Conservation (phyloP, 2,797 vertebrate species). For the Dipus sagitta region DNA sequence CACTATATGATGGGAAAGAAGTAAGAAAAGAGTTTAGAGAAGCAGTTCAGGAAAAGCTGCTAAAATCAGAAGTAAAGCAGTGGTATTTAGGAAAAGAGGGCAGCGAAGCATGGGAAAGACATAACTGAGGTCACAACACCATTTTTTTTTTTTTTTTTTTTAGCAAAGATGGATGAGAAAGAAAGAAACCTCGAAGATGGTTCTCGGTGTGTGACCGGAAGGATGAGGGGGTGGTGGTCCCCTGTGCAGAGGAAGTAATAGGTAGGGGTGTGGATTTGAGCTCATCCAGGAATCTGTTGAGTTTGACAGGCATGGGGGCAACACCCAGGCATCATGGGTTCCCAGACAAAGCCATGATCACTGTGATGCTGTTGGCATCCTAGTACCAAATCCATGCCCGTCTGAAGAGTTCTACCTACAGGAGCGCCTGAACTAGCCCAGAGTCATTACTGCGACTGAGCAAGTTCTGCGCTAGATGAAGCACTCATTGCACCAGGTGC, state of each 20-base stretch:
- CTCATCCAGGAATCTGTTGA: not conserved
- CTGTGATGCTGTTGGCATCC: not conserved
- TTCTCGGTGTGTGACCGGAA: not conserved
- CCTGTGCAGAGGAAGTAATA: not conserved
- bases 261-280: not conserved
- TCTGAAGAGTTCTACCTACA: not conserved
- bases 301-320: not conserved
- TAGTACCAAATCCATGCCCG: not conserved
- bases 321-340: not conserved
- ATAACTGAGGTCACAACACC: not conserved
- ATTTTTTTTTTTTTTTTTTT: no score
- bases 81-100: not conserved
- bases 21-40: not conserved
- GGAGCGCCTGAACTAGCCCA: not conserved
- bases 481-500: no score
- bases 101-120: not conserved
- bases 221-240: not conserved
- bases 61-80: not conserved
- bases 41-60: not conserved
- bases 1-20: not conserved
- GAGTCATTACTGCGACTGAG: not conserved
- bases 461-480: not conserved
- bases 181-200: no score
- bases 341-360: not conserved
- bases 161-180: not conserved